Evolutionary conservation across 1,140 invertebrate genomes (phyloP).

Genomic region (Drosophila oshimai): DNA sequence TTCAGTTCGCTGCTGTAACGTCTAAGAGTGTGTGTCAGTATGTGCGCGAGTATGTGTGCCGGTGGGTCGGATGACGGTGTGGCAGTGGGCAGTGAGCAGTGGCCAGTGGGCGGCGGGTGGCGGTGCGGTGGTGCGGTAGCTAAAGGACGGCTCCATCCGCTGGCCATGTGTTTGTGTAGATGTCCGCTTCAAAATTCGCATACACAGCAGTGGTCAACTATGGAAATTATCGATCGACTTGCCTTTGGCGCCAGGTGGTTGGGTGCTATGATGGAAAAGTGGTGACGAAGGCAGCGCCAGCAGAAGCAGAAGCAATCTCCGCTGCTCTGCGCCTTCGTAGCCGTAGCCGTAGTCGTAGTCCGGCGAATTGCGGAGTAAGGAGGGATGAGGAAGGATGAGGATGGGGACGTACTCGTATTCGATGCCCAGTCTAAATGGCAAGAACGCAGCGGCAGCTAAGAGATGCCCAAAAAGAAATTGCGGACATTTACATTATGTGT

Average conservation of each 20-base stretch:
- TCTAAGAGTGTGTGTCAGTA: slow-evolving; percentile 60
- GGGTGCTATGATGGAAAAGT: slow-evolving; percentile 76
- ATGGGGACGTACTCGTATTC: slow-evolving; percentile 33
- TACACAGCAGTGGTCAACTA: slow-evolving; percentile 82
- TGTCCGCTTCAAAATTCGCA: slow-evolving; percentile 82
- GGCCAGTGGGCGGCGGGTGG: neutral
- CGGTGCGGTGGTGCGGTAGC: slow-evolving; percentile 29
- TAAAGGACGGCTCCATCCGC: slow-evolving; percentile 64
- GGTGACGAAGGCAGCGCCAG: slow-evolving; percentile 66
- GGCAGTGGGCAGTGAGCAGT: neutral
- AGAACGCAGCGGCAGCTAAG: slow-evolving; percentile 72
- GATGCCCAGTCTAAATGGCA: slow-evolving; percentile 71
- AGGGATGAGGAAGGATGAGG: slow-evolving; percentile 15
- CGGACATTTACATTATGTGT: slow-evolving; percentile 81
- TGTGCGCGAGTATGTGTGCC: slow-evolving; percentile 37
- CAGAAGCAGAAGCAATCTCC: slow-evolving; percentile 71
- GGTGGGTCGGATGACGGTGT: slow-evolving; percentile 4
- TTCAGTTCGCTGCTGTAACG: slow-evolving; percentile 60
- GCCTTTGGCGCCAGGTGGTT: slow-evolving; percentile 81
- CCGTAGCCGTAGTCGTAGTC: slow-evolving; percentile 38
- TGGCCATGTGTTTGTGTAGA: slow-evolving; percentile 71
- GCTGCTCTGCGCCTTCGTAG: slow-evolving; percentile 65
- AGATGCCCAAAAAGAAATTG: slow-evolving; percentile 82
- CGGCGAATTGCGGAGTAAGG: slow-evolving; percentile 16
- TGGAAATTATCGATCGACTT: slow-evolving; percentile 82